Evolutionary conservation across 2,888 invertebrate genomes (phyloP).

Genomic region (Perithous albicinctus): DNA sequence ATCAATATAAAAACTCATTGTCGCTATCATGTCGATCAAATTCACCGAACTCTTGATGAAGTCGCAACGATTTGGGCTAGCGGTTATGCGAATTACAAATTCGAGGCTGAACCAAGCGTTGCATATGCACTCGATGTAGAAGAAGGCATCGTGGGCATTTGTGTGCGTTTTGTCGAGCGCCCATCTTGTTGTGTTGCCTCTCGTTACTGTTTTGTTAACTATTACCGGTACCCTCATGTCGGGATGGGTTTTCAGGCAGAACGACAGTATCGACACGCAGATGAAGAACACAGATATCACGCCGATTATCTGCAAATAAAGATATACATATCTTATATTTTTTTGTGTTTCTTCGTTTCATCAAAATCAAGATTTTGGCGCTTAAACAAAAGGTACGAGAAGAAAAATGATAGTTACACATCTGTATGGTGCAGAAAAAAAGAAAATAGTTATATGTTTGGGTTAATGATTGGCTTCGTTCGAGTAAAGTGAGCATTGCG

Average conservation of each 20-base stretch:
- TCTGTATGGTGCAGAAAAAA: no score
- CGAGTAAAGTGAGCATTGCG: no score
- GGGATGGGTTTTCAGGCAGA: slow-evolving; percentile 99
- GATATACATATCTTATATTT: slow-evolving; percentile 14
- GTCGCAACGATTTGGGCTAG: slow-evolving; percentile 96
- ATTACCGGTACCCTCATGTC: slow-evolving; percentile 98
- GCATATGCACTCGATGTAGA: slow-evolving; percentile 99
- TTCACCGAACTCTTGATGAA: slow-evolving; percentile 99
- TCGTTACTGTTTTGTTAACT: slow-evolving; percentile 91
- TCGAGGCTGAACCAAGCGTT: slow-evolving; percentile 99
- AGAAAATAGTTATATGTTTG: no score
- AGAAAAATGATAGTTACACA: no score
- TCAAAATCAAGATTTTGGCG: not conserved
- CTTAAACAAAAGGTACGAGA: no score
- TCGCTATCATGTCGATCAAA: slow-evolving; percentile 99
- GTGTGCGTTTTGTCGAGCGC: slow-evolving; percentile 96
- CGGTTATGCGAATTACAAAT: slow-evolving; percentile 96
- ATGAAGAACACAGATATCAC: slow-evolving; percentile 99
- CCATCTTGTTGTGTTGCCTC: slow-evolving; percentile 91
- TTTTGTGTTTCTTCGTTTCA: slow-evolving; percentile 5
- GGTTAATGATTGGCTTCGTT: no score
- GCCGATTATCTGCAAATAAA: slow-evolving; percentile 94
- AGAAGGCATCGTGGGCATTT: slow-evolving; percentile 98
- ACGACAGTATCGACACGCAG: slow-evolving; percentile 99
- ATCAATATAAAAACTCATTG: slow-evolving; percentile 99